Base-by-base conservation (phyloP, 2,113 vertebrate species). In the Chaetura pelagica region DNA sequence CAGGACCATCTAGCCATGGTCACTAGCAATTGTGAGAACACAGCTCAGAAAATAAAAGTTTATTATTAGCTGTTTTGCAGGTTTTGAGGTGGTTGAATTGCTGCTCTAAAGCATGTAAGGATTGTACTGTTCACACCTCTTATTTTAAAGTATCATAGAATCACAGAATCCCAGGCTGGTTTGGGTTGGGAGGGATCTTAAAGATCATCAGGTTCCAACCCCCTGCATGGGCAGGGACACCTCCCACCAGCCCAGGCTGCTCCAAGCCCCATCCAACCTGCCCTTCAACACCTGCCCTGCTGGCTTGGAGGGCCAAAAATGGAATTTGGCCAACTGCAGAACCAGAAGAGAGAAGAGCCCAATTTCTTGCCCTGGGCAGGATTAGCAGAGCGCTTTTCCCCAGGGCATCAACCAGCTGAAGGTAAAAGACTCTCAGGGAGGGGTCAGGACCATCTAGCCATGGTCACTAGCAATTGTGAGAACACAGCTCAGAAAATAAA, bases 1-100 rank as follows among this genome's bases (percentile, higher is more conserved):
- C 69, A 71, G 0, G 0, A 58, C 46, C 21, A 15, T 2, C 18
- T 11, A 8, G 35, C 46, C 67, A 15, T 3, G 10, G 57, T 27
- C 87, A 62, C 46, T n/a, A 81, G 27, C 51, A 59, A 26, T 8
- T 10, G 42, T 34, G 20, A 0, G 1, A 26, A 54, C 15, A 52
- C 57, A 30, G 48, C 32, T 13, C 2, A 9, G 27, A 1, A 32
- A 26, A 84, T 49, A 75, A 71, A 29, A 48, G 19, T 13, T 49
- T 12, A 68, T 35, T 57, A 52, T 68, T 32, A 79, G 58, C 55
- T 73, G 49, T 57, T 85, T 68, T 61, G 49, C 51, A 88, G 18
- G 63, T 90, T 82, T 88, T 61, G 58, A 57, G 19, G 10, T 75
- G 20, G 78, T 87, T 81, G 52, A 91, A 87, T 34, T 74, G 61